These are phyloP conservation scores for Drosophila albomicans DNA, from an alignment of 1,140 invertebrate species.

Conservation along the genomic window DNA sequence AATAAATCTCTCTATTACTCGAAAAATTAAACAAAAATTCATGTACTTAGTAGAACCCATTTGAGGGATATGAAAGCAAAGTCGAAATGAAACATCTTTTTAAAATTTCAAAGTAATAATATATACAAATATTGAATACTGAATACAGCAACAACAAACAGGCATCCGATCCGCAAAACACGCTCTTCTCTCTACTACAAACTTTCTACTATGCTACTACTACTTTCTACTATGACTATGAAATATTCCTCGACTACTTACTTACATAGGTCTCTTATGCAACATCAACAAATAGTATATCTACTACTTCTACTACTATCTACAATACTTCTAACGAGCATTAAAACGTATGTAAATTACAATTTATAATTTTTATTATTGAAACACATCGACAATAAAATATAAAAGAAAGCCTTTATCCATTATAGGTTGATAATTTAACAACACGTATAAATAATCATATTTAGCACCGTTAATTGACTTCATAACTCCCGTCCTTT, in stretches of 20 bases:
- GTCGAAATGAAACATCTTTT: not conserved
- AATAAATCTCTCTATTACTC: no score
- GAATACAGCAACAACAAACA: conserved; percentile 42
- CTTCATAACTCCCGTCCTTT: not conserved
- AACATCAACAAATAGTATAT: conserved; percentile 30
- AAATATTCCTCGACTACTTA: conserved; percentile 33
- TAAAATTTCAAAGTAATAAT: conserved; percentile 3
- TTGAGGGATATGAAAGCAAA: not conserved
- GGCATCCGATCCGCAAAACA: conserved; percentile 34
- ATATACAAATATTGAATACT: conserved; percentile 28
- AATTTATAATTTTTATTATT: conserved; percentile 37
- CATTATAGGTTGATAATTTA: conserved; percentile 18
- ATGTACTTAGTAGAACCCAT: not conserved
- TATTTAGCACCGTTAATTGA: not conserved
- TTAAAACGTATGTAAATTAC: conserved; percentile 67
- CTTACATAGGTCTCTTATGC: conserved; percentile 44
- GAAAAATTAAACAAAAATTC: no score
- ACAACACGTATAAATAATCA: not conserved
- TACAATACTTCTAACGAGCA: conserved; percentile 56
- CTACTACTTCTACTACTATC: conserved; percentile 29
- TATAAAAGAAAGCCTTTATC: conserved; percentile 25
- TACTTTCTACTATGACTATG: conserved; percentile 31
- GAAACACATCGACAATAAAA: conserved; percentile 14
- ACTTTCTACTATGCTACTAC: conserved; percentile 24
- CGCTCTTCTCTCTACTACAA: conserved; percentile 46